A percentile compares a stretch with the other conserved stretches of the same genome.
Evolutionary conservation across 2,113 vertebrate genomes (phyloP).

Genomic region (Mesocricetus auratus): DNA sequence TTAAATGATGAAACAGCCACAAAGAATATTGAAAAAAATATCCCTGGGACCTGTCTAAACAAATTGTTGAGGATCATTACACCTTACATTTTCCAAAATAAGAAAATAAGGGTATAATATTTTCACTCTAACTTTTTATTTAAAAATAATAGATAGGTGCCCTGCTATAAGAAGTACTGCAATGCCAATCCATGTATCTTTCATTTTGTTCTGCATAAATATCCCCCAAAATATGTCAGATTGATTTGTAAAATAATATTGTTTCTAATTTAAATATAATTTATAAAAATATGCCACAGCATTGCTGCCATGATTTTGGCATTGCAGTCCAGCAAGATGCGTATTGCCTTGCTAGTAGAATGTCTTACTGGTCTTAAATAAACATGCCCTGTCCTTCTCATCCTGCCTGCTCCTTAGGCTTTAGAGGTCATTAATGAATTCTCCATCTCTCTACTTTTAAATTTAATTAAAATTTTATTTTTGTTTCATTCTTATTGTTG

Average conservation of each 20-base stretch:
- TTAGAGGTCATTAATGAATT: neutral
- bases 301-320: accelerated
- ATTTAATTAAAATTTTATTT: neutral
- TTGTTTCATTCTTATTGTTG: neutral
- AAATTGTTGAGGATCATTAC: neutral
- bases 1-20: neutral
- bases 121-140: neutral
- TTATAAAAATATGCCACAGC: too few species aligned
- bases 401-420: accelerated
- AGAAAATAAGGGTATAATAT: neutral
- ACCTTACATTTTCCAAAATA: neutral
- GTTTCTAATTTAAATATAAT: too few species aligned
- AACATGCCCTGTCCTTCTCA: accelerated
- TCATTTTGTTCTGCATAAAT: neutral
- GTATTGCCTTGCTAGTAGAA: accelerated
- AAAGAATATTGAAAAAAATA: neutral
- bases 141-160: neutral
- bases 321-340: neutral
- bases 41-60: neutral
- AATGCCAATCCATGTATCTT: neutral
- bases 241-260: too few species aligned
- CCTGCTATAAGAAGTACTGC: neutral
- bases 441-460: neutral
- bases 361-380: neutral
- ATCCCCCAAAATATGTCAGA: neutral